A percentile compares a stretch with the other conserved stretches of the same genome.
Conservation (phyloP, 2,113 vertebrate species). For the Ceyx margarethae region DNA sequence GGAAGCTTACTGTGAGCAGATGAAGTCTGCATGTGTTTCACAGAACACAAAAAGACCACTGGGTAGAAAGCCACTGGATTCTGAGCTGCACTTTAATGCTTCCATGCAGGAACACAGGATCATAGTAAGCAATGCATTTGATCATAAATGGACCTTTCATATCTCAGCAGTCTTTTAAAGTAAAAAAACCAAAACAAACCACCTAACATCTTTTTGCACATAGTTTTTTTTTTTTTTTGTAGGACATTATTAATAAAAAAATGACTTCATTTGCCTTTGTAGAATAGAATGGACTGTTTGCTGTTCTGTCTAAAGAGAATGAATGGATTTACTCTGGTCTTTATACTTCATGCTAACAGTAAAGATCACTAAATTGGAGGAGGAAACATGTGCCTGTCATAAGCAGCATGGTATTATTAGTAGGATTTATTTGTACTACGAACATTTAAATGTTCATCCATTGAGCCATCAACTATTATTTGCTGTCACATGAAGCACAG, state of each 20-base stretch:
- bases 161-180: not conserved
- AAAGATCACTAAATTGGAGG: not conserved
- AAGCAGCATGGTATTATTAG: not conserved
- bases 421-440: not conserved
- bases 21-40: not conserved
- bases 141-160: not conserved
- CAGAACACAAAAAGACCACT: slow-evolving; percentile 4
- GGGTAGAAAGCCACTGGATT: slow-evolving; percentile 7
- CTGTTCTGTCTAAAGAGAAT: not conserved
- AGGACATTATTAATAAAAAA: not conserved
- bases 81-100: slow-evolving; percentile 7
- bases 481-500: not conserved
- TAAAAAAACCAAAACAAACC: not conserved
- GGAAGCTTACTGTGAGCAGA: not conserved
- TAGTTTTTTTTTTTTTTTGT: not conserved
- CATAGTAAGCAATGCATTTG: not conserved
- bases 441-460: not conserved
- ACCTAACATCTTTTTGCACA: not conserved
- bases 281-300: not conserved
- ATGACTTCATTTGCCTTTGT: not conserved
- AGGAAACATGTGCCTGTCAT: not conserved
- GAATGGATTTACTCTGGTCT: not conserved
- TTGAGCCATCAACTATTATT: not conserved
- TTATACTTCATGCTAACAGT: not conserved
- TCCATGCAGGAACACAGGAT: slow-evolving; percentile 5